These are phyloP conservation scores for Stegophylla sp. DNA, from an alignment of 2,888 invertebrate genomes.

Conservation along the genomic window DNA sequence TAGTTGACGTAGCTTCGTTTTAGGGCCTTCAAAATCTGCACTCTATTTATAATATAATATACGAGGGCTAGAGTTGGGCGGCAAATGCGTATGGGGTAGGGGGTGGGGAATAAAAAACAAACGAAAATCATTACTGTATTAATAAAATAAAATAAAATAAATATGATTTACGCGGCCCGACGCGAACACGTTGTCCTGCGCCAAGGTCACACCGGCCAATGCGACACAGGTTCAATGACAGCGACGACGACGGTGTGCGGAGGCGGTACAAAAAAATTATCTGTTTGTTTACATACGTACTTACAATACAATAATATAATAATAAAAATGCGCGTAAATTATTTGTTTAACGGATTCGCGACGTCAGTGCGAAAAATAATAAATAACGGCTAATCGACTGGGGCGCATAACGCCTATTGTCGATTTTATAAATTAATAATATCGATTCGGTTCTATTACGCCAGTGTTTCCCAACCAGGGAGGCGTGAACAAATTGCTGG, in stretches of 20 bases:
- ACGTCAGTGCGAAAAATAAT: background rate
- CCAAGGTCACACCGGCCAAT: slow-evolving; percentile 53
- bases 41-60: too few relatives aligned
- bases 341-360: slow-evolving; percentile 34
- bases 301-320: slow-evolving; percentile 14
- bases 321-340: background rate
- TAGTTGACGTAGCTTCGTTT: too few relatives aligned
- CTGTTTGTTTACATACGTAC: slow-evolving; percentile 31
- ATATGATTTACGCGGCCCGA: slow-evolving; percentile 34
- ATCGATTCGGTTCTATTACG: background rate
- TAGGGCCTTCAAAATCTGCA: too few relatives aligned
- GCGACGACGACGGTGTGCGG: slow-evolving; percentile 8
- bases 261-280: slow-evolving; percentile 20
- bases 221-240: slow-evolving; percentile 58
- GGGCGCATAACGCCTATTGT: background rate
- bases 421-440: background rate
- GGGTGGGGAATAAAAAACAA: background rate
- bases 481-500: too few relatives aligned
- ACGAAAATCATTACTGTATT: slow-evolving; percentile 41
- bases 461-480: too few relatives aligned
- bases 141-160: too few relatives aligned
- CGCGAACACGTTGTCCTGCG: slow-evolving; percentile 36
- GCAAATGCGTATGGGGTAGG: too few relatives aligned
- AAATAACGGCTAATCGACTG: slow-evolving; percentile 12
- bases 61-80: too few relatives aligned